Percentiles rank a stretch among this genome's conserved stretches.
Evolutionary conservation across 2,888 invertebrate genomes (phyloP).

Genomic region (Pterostichus madidus): DNA sequence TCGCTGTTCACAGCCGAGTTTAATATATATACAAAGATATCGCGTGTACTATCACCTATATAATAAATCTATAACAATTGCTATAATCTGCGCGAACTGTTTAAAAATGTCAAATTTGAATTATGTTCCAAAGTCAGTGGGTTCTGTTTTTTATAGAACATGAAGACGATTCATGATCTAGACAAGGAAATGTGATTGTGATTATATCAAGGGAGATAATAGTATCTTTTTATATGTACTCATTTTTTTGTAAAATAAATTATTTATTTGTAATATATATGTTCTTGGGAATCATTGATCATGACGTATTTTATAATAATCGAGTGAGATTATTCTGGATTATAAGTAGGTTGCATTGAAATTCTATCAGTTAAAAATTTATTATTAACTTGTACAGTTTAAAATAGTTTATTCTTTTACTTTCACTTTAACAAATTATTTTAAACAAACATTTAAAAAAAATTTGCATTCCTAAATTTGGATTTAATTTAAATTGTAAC

Average conservation of each 20-base stretch:
- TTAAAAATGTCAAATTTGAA: neutral
- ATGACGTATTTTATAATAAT: constrained; percentile 5
- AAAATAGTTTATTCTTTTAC: too few relatives aligned
- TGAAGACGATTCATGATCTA: constrained; percentile 27
- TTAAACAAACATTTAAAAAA: too few relatives aligned
- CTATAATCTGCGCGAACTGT: neutral
- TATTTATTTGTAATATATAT: constrained; percentile 7
- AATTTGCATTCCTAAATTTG: too few relatives aligned
- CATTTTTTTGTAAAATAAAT: neutral
- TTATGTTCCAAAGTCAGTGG: neutral
- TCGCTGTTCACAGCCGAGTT: constrained; percentile 1
- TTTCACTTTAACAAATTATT: too few relatives aligned
- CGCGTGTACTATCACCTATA: constrained; percentile 14
- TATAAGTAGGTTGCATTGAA: constrained; percentile 36
- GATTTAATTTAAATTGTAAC: too few relatives aligned
- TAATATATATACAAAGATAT: constrained; percentile 16
- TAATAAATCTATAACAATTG: constrained; percentile 4
- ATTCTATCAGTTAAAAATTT: neutral
- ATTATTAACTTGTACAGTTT: too few relatives aligned
- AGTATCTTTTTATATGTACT: constrained; percentile 9
- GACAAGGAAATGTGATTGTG: constrained; percentile 18
- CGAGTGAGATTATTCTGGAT: constrained; percentile 38
- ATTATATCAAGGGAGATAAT: neutral
- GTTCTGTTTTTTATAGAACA: constrained; percentile 30
- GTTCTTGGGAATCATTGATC: constrained; percentile 15